Percentiles rank a stretch among this genome's conserved stretches.
Evolutionary conservation across 92 coral and sea anemone species (phyloP).

Genomic region (Epizoanthus fatuus): DNA sequence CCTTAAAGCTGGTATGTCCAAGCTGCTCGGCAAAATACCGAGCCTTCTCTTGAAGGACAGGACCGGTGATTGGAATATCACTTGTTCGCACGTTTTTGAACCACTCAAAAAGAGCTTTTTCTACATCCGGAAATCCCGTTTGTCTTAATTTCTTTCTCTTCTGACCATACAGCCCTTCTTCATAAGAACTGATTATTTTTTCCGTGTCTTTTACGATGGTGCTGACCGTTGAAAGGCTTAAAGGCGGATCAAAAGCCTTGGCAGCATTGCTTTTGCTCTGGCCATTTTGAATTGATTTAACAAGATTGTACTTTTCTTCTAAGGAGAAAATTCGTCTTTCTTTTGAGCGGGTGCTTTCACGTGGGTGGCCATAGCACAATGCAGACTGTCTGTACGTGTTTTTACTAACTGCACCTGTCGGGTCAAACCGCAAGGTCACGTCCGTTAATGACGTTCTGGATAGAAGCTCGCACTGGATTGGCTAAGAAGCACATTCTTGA

Average conservation of each 20-base stretch:
- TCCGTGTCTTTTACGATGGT: not conserved
- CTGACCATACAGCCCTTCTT: not conserved
- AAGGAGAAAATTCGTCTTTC: not conserved
- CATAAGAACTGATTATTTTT: not conserved
- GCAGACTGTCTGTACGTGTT: not conserved
- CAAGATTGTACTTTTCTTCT: not conserved
- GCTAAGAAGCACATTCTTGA: conserved; percentile 28
- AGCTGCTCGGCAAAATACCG: conserved; percentile 46
- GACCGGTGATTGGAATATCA: conserved; percentile 19
- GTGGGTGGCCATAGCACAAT: not conserved
- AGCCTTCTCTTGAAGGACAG: conserved; percentile 51
- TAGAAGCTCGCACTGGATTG: conserved; percentile 35
- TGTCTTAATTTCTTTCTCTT: conserved; percentile 6
- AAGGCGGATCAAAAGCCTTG: not conserved
- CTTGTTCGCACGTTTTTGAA: conserved; percentile 20
- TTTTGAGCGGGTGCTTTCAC: no score
- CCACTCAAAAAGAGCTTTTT: conserved; percentile 13
- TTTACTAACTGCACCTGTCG: conserved; percentile 36
- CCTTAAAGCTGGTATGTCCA: conserved; percentile 42
- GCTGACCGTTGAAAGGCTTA: conserved; percentile 1
- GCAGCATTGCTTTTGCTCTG: no score
- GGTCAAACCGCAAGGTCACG: conserved; percentile 38
- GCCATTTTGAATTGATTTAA: not conserved
- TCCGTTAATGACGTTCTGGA: conserved; percentile 19
- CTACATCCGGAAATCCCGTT: not conserved